phyloP scores from a whole-genome alignment of 2,797 vertebrate genomes.

The Morelia viridis region DNA sequence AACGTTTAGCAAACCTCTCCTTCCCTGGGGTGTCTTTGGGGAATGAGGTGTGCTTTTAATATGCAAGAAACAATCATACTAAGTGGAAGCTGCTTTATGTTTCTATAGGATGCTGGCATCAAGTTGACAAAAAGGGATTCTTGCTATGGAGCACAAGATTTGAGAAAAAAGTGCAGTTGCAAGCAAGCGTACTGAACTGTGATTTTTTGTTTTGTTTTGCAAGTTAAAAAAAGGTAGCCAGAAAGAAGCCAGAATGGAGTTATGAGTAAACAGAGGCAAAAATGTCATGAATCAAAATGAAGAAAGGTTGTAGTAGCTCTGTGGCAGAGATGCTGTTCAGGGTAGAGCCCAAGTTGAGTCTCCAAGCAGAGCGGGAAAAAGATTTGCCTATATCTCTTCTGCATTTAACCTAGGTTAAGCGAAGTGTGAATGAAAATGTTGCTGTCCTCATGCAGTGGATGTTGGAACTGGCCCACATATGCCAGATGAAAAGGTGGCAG shows the following conservation, averaged over 20 bases:
- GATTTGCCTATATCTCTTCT: not conserved
- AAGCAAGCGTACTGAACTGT: not conserved
- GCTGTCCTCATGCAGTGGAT: not conserved
- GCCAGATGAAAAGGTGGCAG: not conserved
- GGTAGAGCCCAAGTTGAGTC: not conserved
- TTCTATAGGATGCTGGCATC: slow-evolving; percentile 1
- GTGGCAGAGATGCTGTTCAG: not conserved
- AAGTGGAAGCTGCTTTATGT: slow-evolving; percentile 25
- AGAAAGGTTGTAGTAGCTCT: not conserved
- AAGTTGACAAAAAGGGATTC: not conserved
- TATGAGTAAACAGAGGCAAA: not conserved
- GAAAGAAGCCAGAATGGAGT: not conserved
- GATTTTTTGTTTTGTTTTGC: not conserved
- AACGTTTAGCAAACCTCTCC: slow-evolving; percentile 33
- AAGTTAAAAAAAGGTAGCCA: not conserved
- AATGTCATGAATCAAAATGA: not conserved
- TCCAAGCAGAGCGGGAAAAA: not conserved
- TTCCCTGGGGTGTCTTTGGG: slow-evolving; percentile 33
- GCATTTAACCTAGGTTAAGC: not conserved
- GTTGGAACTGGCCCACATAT: not conserved
- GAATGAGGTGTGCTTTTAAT: slow-evolving; percentile 47
- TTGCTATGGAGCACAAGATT: not conserved
- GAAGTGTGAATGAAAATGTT: not conserved
- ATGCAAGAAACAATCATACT: slow-evolving; percentile 49
- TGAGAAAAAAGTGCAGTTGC: not conserved